These are phyloP conservation scores for Electrona antarctica DNA, from an alignment of 2,113 vertebrate species.

Conservation along the genomic window DNA sequence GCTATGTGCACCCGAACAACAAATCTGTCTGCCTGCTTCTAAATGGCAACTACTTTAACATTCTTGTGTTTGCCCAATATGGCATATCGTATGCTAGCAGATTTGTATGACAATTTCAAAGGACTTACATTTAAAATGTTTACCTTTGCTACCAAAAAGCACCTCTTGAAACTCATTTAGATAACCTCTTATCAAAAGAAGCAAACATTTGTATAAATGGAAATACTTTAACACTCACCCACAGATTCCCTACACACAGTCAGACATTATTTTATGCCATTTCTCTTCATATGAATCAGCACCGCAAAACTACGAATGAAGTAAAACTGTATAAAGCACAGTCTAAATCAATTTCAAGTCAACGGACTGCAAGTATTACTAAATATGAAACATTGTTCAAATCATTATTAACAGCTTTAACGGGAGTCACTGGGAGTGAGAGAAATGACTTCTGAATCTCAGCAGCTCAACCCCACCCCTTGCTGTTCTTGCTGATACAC, in stretches of 20 bases:
- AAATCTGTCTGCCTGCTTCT: too few relatives aligned
- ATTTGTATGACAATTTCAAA: too few relatives aligned
- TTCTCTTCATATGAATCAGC: conserved; percentile 14
- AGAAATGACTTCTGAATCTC: conserved; percentile 45
- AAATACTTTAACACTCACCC: background rate
- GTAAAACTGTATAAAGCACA: background rate
- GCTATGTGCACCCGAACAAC: too few relatives aligned
- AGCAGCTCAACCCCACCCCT: conserved; percentile 62
- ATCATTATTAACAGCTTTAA: conserved; percentile 45
- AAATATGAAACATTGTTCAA: conserved; percentile 33
- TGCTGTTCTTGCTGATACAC: conserved; percentile 40
- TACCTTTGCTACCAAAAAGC: too few relatives aligned
- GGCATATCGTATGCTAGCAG: too few relatives aligned
- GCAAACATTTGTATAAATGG: background rate
- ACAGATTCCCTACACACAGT: background rate
- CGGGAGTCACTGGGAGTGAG: conserved; percentile 8
- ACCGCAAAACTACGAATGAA: background rate
- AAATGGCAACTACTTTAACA: too few relatives aligned
- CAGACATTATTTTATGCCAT: conserved; percentile 19
- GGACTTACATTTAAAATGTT: too few relatives aligned
- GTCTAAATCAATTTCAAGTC: conserved; percentile 27
- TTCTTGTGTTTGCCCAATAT: too few relatives aligned
- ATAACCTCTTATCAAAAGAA: background rate
- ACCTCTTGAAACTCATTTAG: too few relatives aligned
- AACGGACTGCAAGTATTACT: conserved; percentile 40